Evolutionary conservation across 2,888 invertebrate genomes (phyloP), one percentile per base, ranked within the genome.

Genomic region (Caenorhabditis sp.): DNA sequence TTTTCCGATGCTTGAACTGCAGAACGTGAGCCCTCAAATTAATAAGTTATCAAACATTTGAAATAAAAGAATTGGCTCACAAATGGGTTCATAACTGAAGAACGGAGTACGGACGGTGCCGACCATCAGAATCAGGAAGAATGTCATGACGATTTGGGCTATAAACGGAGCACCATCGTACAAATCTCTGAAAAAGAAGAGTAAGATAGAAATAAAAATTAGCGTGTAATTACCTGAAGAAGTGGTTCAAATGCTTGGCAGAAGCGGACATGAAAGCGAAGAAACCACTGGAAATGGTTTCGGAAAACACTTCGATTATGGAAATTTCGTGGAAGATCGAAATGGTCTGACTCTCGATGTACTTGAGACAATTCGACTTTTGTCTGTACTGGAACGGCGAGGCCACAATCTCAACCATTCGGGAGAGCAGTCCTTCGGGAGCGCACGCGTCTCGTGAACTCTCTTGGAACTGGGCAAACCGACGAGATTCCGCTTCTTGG

Each of bases 141-240:
- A 30, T 11, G 76, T 76, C 59, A 70, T 71, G 2, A 76, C 71
- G 17, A 76, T 76, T 65, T 76, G 76, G n/a, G 65, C 76, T 5
- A 76, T 53, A 1, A 76, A n/a, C 32, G 76, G 76, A 22, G 71
- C 46, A 30, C 71, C 76, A 17, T 76, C 76, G 26, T 71, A 76
- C 4, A 76, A 45, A 37, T 76, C 48, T 53, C 70, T 52, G 59
- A 20, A 62, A n/a, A n/a, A 24, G 7, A 20, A 15, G 6, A 17
- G 9, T 13, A 15, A 32, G 8, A n/a, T n/a, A n/a, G 15, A 37
- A 9, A 5, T 39, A 48, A 1, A 32, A 2, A 8, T 13, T 13
- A n/a, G 7, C 17, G 13, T 9, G 13, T 35, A 48, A 26, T 20
- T n/a, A 46, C 48, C 66, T 39, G 66, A 76, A 76, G 48, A 76